These are phyloP conservation scores for Petromus typicus DNA, from an alignment of 2,113 vertebrate genomes.

Conservation along the genomic window DNA sequence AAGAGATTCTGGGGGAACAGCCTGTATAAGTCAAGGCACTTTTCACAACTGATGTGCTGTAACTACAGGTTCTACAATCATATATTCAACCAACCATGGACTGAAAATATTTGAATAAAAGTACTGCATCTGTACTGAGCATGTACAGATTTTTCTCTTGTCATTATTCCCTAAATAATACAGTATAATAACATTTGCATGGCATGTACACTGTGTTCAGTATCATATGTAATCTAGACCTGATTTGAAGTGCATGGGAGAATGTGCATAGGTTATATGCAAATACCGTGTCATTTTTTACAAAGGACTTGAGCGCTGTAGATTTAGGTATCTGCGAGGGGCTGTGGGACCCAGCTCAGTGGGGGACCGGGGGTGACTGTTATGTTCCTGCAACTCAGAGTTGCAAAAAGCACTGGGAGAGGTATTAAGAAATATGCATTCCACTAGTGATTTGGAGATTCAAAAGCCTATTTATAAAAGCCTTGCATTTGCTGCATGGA, in stretches of 20 bases:
- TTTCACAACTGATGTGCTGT: neutral
- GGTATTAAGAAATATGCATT: neutral
- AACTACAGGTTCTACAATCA: neutral
- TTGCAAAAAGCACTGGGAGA: neutral
- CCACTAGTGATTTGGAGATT: constrained; percentile 42
- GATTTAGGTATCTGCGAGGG: neutral
- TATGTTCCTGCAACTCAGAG: neutral
- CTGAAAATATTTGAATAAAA: neutral
- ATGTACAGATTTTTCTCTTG: neutral
- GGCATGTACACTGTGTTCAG: neutral
- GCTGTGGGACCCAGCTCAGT: neutral
- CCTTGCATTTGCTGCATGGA: neutral
- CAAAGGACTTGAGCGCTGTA: neutral
- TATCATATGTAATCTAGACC: neutral
- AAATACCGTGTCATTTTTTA: neutral
- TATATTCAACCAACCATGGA: neutral
- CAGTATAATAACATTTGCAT: neutral
- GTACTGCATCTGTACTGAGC: neutral
- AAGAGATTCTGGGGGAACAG: constrained; percentile 34
- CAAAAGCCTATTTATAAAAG: constrained; percentile 12
- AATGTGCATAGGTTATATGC: no score
- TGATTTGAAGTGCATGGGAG: neutral
- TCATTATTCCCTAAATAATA: neutral
- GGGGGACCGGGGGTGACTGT: neutral
- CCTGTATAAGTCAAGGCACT: neutral